A percentile compares a stretch with the other conserved stretches of the same genome.
Evolutionary conservation across 37 sponge, comb jelly and placozoan species (phyloP).

Genomic region (Tethya wilhelma): DNA sequence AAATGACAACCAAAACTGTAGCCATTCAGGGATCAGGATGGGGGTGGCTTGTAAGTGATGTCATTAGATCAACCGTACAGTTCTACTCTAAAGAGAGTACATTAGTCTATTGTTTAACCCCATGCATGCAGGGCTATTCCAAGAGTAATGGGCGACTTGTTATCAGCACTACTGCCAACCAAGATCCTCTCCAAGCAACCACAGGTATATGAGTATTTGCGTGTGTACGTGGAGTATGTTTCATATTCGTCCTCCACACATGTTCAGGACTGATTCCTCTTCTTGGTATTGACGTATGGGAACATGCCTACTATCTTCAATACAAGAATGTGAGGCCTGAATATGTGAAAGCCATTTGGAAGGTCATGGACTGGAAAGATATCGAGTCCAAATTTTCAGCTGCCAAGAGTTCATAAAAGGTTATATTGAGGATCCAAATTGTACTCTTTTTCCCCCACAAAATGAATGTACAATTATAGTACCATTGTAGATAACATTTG

Average conservation of each 20-base stretch:
- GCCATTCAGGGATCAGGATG: constrained; percentile 97
- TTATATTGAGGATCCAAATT: no score
- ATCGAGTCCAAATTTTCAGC: no score
- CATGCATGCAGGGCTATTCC: constrained; percentile 70
- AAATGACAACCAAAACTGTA: constrained; percentile 71
- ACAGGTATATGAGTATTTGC: constrained; percentile 84
- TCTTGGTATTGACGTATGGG: constrained; percentile 87
- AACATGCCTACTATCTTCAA: constrained; percentile 92
- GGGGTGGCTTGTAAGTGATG: constrained; percentile 91
- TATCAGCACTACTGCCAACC: constrained; percentile 90
- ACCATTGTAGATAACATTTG: no score
- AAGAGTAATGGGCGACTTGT: constrained; percentile 53
- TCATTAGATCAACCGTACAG: constrained; percentile 22
- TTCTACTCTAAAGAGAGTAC: constrained; percentile 59
- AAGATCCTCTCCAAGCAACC: constrained; percentile 89
- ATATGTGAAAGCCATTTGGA: constrained; percentile 77
- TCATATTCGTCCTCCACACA: no score
- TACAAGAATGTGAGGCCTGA: constrained; percentile 70
- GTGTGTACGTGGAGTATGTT: no score
- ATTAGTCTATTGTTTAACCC: background rate
- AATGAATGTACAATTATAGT: no score
- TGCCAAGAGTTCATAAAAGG: no score
- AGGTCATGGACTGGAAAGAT: constrained; percentile 78
- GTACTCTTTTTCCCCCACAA: no score
- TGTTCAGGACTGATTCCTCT: constrained; percentile 69